A percentile compares a stretch with the other conserved stretches of the same genome.
These are phyloP conservation scores for Endomychus coccineus DNA, from an alignment of 2,888 invertebrate genomes.

Conservation along the genomic window DNA sequence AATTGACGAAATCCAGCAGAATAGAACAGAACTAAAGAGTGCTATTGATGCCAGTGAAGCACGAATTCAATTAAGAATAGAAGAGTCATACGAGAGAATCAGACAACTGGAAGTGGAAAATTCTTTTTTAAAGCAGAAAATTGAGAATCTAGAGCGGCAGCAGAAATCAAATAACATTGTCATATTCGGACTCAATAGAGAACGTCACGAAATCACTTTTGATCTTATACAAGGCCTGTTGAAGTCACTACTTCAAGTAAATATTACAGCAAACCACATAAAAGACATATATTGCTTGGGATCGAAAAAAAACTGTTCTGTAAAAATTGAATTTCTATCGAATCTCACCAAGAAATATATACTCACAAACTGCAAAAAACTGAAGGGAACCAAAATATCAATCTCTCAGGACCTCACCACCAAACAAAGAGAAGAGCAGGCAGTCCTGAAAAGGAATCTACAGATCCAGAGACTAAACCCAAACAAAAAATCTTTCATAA, in stretches of 20 bases:
- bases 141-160: slow-evolving; percentile 1
- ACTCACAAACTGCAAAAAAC: neutral
- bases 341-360: slow-evolving; percentile 1
- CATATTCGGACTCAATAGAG: slow-evolving; percentile 1
- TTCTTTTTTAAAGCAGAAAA: slow-evolving; percentile 4
- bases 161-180: slow-evolving; percentile 2
- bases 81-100: slow-evolving; percentile 1
- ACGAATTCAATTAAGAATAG: slow-evolving; percentile 3
- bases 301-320: neutral
- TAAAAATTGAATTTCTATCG: slow-evolving; percentile 1
- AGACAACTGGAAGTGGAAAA: slow-evolving; percentile 2
- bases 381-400: slow-evolving; percentile 2
- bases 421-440: no score
- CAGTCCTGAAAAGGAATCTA: slow-evolving; percentile 1
- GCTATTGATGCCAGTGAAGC: slow-evolving; percentile 2
- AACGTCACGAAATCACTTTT: slow-evolving; percentile 1
- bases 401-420: slow-evolving; percentile 1
- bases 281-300: slow-evolving; percentile 3
- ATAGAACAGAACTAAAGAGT: neutral
- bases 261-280: slow-evolving; percentile 3
- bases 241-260: neutral
- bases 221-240: slow-evolving; percentile 1
- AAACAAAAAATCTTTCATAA: slow-evolving; percentile 1
- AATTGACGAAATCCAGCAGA: neutral
- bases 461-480: slow-evolving; percentile 2